Base-by-base conservation (phyloP, 2,113 vertebrate genomes). In the Tychaedon coryphoeus region DNA sequence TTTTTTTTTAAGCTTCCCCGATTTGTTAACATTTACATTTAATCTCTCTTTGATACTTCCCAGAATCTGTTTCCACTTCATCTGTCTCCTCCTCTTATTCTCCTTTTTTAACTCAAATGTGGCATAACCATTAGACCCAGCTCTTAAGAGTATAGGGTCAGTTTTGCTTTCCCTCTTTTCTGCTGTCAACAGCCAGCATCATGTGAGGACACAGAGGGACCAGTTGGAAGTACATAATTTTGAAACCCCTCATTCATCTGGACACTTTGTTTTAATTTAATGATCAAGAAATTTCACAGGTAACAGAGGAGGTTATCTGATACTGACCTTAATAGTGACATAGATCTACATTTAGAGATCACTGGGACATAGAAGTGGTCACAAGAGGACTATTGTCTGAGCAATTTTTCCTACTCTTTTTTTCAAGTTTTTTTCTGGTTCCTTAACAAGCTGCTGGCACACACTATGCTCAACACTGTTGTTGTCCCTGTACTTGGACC, bases 1-100 rank as follows among this genome's bases (percentile, higher is more conserved):
- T 58, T 54, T 58, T 88, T 86, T 43, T 42, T 5, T 7, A 45
- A 86, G 19, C 57, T 84, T 92, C 24, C 4, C 10, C 18, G 57
- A 9, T 91, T 94, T 82, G 28, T 64, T 93, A 94, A 86, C 3
- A 5, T 89, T 97, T 83, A n/a, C 47, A 61, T 87, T 96, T 88
- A 88, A 94, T 94, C 73, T 94, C 66, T 94, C 31, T 82, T 88
- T 91, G 53, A 69, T 76, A 69, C 12, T 91, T 45, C 50, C 19
- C 34, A 82, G 18, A 51, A 92, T 85, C 47, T 91, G 26, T 45
- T 93, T 90, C 70, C 31, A 4, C 47, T 57, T 82, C 72, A 91
- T 96, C 38, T 67, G 11, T 72, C 8, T 77, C 53, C 14, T 92
- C 75, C 28, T 28, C 19, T 75, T 54, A 47, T 71, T 83, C 14